Evolutionary conservation across 2,888 invertebrate genomes (phyloP).

Genomic region (Drosophila kambysellisi): DNA sequence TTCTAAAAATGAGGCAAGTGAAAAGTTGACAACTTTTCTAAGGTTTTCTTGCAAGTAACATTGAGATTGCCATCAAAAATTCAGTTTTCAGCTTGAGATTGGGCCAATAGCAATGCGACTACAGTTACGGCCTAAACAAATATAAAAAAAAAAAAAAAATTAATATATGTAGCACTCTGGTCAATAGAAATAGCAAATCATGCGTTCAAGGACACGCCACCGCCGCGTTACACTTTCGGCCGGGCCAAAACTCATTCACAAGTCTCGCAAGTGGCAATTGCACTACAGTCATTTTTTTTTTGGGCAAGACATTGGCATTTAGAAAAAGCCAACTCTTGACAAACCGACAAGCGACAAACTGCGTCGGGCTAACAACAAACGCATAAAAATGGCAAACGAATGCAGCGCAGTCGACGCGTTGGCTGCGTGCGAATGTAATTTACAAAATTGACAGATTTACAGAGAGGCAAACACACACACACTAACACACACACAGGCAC

Average conservation of each 20-base stretch:
- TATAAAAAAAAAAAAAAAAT: neutral
- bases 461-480: conserved; percentile 26
- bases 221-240: conserved; percentile 76
- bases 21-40: neutral
- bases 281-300: conserved; percentile 43
- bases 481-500: neutral
- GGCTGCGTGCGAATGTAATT: conserved; percentile 77
- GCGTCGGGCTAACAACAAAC: conserved; percentile 31
- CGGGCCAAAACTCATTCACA: conserved; percentile 69
- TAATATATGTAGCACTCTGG: neutral
- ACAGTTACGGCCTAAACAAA: conserved; percentile 5
- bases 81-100: conserved; percentile 23
- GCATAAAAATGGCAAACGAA: conserved; percentile 59
- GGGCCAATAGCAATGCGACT: conserved; percentile 10
- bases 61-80: conserved; percentile 34
- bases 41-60: neutral
- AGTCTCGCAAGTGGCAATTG: conserved; percentile 31
- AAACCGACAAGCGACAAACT: conserved; percentile 22
- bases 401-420: conserved; percentile 50
- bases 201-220: conserved; percentile 72
- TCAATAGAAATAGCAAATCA: conserved; percentile 48
- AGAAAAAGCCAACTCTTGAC: conserved; percentile 47
- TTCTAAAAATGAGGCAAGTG: neutral
- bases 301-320: conserved; percentile 81
- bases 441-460: conserved; percentile 74